Conservation (phyloP, 2,113 vertebrate genomes). For the Pipra filicauda region DNA sequence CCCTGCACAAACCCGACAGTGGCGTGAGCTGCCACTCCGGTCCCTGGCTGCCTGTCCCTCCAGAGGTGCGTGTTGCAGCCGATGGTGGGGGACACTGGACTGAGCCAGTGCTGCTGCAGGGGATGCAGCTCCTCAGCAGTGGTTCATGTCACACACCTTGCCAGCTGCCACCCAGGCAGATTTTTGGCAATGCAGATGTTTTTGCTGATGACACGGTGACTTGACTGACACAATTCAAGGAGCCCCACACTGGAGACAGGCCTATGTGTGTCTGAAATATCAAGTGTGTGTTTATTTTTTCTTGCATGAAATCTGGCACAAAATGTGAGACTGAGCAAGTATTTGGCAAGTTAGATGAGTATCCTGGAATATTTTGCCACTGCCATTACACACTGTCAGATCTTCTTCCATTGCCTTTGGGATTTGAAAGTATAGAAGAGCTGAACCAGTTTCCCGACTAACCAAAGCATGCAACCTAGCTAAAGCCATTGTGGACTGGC, state of each 20-base stretch:
- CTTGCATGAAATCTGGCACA: not conserved
- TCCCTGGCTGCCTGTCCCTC: not conserved
- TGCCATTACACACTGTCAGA: not conserved
- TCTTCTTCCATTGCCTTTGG: not conserved
- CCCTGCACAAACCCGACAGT: rapidly evolving
- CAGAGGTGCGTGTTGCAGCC: rapidly evolving
- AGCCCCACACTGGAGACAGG: not conserved
- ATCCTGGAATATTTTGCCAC: not conserved
- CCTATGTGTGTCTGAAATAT: not conserved
- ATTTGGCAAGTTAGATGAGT: not conserved
- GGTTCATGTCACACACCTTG: rapidly evolving
- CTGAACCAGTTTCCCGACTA: not conserved
- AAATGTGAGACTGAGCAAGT: not conserved
- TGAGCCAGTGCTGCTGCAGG: not conserved
- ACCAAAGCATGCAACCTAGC: not conserved
- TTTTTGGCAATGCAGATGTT: not conserved
- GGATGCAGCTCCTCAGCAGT: not conserved
- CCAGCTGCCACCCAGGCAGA: not conserved
- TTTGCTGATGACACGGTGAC: not conserved
- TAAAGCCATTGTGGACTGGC: not conserved
- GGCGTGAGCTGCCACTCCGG: not conserved
- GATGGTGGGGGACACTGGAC: rapidly evolving
- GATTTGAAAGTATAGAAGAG: not conserved
- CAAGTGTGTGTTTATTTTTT: not conserved
- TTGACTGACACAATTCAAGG: not conserved